These are phyloP conservation scores for Himalopsyche anomala DNA, from an alignment of 2,888 invertebrate species.

Conservation along the genomic window DNA sequence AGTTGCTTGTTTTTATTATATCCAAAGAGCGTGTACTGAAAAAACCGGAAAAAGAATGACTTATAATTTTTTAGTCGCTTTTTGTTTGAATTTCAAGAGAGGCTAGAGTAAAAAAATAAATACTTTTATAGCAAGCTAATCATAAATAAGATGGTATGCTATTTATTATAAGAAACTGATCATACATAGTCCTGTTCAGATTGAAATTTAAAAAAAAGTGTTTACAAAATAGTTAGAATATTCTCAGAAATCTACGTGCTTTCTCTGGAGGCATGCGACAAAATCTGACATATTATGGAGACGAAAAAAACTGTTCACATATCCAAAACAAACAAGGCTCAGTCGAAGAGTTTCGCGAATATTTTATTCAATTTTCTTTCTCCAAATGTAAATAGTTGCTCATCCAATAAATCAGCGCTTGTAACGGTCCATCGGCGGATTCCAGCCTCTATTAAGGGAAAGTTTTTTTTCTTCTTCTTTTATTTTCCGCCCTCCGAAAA, in stretches of 20 bases:
- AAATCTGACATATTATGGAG: not conserved
- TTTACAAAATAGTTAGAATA: not conserved
- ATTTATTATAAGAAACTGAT: too few species aligned
- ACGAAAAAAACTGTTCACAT: not conserved
- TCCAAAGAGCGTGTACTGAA: too few species aligned
- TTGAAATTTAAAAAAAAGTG: not conserved
- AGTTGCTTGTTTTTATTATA: too few species aligned
- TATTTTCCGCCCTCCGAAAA: conserved; percentile 4
- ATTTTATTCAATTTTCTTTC: conserved; percentile 34
- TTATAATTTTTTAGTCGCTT: too few species aligned
- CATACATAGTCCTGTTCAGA: too few species aligned
- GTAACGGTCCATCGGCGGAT: conserved; percentile 51
- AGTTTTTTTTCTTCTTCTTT: conserved; percentile 41
- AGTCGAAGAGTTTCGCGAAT: conserved; percentile 16
- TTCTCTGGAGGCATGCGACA: not conserved
- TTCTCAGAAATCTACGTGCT: not conserved
- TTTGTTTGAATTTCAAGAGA: too few species aligned
- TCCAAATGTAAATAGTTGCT: conserved; percentile 31
- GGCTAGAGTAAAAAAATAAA: too few species aligned
- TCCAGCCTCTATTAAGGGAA: conserved; percentile 48
- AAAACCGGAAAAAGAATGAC: too few species aligned
- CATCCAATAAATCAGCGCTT: conserved; percentile 29
- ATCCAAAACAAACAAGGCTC: conserved; percentile 31
- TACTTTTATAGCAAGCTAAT: too few species aligned
- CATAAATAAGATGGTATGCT: too few species aligned